Percentiles rank a stretch among this genome's conserved stretches.
Evolutionary conservation across 2,113 vertebrate genomes (phyloP).

Genomic region (Bubo bubo): DNA sequence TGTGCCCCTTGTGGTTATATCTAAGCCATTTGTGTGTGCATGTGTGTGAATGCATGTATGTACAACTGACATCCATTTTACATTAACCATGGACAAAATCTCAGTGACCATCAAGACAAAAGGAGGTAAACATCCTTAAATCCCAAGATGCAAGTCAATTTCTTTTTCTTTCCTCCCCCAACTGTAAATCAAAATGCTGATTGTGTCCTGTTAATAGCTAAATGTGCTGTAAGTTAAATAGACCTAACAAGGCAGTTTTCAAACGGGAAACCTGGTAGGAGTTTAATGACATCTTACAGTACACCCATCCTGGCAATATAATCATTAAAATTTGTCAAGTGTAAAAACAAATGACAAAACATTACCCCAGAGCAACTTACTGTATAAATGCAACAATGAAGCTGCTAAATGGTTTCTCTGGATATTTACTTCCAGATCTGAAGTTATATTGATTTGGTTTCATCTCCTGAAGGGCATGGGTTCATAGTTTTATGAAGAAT

Average conservation of each 20-base stretch:
- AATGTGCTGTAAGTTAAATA: slow-evolving; percentile 17
- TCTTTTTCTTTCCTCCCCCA: not conserved
- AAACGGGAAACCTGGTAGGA: slow-evolving; percentile 27
- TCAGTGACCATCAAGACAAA: not conserved
- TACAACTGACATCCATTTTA: not conserved
- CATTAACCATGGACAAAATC: not conserved
- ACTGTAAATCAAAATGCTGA: not conserved
- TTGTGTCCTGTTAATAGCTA: slow-evolving; percentile 8
- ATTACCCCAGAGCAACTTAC: slow-evolving; percentile 43
- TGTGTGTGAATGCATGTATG: not conserved
- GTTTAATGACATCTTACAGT: slow-evolving; percentile 47
- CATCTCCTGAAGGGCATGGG: not conserved
- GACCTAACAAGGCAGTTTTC: slow-evolving; percentile 41
- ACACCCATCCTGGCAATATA: slow-evolving; percentile 32
- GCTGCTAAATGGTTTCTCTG: slow-evolving; percentile 26
- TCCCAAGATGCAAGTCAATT: not conserved
- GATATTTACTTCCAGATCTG: slow-evolving; percentile 23
- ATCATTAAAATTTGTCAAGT: slow-evolving; percentile 65
- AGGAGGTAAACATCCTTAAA: not conserved
- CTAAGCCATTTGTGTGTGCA: not conserved
- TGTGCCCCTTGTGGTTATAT: not conserved
- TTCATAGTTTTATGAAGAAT: not conserved
- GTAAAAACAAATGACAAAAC: slow-evolving; percentile 59
- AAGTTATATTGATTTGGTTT: slow-evolving; percentile 31
- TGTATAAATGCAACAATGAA: slow-evolving; percentile 31